A percentile compares a stretch with the other conserved stretches of the same genome.
Evolutionary conservation across 2,113 vertebrate species (phyloP).

Genomic region (Petromus typicus): DNA sequence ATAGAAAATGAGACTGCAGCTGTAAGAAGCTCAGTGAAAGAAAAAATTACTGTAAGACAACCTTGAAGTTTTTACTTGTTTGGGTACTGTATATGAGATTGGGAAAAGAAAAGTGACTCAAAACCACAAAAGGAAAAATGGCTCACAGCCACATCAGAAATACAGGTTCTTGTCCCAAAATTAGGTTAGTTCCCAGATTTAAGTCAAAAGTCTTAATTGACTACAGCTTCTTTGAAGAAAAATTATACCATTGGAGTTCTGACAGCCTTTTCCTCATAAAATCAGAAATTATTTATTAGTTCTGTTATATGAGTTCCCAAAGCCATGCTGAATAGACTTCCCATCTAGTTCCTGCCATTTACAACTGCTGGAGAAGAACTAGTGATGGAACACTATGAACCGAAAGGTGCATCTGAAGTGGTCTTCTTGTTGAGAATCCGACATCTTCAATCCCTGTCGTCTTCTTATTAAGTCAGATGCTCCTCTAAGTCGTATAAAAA

Average conservation of each 20-base stretch:
- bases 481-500: constrained; percentile 66
- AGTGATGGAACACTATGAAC: constrained; percentile 52
- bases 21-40: constrained; percentile 87
- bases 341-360: constrained; percentile 69
- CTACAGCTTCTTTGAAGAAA: constrained; percentile 77
- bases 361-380: constrained; percentile 71
- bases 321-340: constrained; percentile 77
- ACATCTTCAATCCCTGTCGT: background rate
- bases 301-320: constrained; percentile 81
- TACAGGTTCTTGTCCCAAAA: constrained; percentile 84
- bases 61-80: constrained; percentile 85
- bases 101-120: constrained; percentile 83
- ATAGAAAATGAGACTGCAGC: constrained; percentile 83
- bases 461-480: constrained; percentile 73
- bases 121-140: constrained; percentile 76
- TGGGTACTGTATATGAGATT: constrained; percentile 87
- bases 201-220: constrained; percentile 80
- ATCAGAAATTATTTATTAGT: constrained; percentile 84
- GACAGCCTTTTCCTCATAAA: constrained; percentile 82
- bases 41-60: constrained; percentile 86
- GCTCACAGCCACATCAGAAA: constrained; percentile 85
- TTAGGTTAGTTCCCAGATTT: constrained; percentile 80
- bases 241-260: constrained; percentile 79
- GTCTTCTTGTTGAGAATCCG: constrained; percentile 34
- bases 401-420: constrained; percentile 65